These are phyloP conservation scores for Serilophus lunatus DNA, from an alignment of 2,113 vertebrate species.

Conservation along the genomic window DNA sequence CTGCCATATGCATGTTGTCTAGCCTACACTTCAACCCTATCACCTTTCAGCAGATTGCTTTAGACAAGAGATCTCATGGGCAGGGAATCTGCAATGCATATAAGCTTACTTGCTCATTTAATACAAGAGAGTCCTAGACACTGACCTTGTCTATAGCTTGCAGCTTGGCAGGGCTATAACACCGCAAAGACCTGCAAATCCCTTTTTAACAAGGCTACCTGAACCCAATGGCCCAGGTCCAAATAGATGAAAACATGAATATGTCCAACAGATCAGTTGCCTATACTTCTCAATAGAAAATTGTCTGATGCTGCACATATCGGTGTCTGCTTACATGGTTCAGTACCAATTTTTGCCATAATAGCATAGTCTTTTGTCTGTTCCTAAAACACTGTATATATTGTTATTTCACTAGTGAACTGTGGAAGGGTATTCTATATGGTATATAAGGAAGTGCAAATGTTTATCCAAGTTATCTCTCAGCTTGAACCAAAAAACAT, in stretches of 20 bases:
- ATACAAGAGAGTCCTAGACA: constrained; percentile 81
- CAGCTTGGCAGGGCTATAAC: constrained; percentile 77
- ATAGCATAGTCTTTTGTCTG: neutral
- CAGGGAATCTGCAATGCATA: constrained; percentile 84
- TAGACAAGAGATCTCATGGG: constrained; percentile 83
- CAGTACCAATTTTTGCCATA: constrained; percentile 10
- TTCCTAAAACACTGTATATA: constrained; percentile 40
- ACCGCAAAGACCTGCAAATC: constrained; percentile 76
- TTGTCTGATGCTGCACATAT: neutral
- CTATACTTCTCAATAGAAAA: constrained; percentile 15
- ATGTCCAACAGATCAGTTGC: constrained; percentile 64
- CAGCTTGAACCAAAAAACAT: neutral
- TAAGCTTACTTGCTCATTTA: constrained; percentile 81
- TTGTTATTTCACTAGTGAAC: constrained; percentile 26
- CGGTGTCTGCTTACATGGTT: constrained; percentile 18
- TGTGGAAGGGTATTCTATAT: neutral
- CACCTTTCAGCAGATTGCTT: constrained; percentile 84
- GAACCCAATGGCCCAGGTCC: constrained; percentile 70
- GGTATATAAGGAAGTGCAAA: neutral
- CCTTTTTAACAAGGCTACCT: constrained; percentile 79
- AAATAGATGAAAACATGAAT: constrained; percentile 72
- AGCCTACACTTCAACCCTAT: constrained; percentile 77
- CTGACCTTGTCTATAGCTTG: constrained; percentile 81
- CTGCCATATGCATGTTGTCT: constrained; percentile 82
- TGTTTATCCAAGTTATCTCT: neutral